Conservation (phyloP, 37 sponge, comb jelly and placozoan species). For the Agelas oroides region DNA sequence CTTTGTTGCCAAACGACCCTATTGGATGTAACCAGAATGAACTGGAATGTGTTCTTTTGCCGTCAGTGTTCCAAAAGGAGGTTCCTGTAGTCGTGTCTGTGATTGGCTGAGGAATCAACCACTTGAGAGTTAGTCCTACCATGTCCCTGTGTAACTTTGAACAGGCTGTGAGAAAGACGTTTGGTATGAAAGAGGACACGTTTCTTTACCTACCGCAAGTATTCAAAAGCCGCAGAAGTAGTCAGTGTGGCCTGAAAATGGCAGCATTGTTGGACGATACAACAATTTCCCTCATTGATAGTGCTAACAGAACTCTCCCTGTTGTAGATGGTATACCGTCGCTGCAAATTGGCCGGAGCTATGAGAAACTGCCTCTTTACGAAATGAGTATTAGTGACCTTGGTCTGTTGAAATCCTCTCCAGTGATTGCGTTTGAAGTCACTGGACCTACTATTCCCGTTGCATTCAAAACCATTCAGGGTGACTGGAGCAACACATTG, state of each 20-base stretch:
- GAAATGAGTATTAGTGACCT: slow-evolving; percentile 34
- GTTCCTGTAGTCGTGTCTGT: slow-evolving; percentile 38
- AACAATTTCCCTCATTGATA: slow-evolving; percentile 29
- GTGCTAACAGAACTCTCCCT: slow-evolving; percentile 37
- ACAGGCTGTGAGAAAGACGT: slow-evolving; percentile 6
- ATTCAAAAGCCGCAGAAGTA: background rate
- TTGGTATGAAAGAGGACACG: slow-evolving; percentile 35
- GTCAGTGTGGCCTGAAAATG: slow-evolving; percentile 15
- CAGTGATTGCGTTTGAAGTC: slow-evolving; percentile 57
- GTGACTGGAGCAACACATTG: background rate
- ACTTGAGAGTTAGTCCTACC: slow-evolving; percentile 19
- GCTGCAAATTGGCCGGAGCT: background rate
- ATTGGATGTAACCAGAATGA: slow-evolving; percentile 4
- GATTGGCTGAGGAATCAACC: slow-evolving; percentile 51
- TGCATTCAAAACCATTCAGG: slow-evolving; percentile 10
- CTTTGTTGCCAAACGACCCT: slow-evolving; percentile 2
- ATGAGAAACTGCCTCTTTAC: slow-evolving; percentile 33
- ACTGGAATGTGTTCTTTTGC: slow-evolving; percentile 12
- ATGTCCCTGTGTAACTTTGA: slow-evolving; percentile 55
- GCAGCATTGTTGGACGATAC: slow-evolving; percentile 3
- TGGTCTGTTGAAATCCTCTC: slow-evolving; percentile 14
- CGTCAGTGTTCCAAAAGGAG: background rate
- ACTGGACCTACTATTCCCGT: slow-evolving; percentile 73
- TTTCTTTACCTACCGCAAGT: slow-evolving; percentile 70
- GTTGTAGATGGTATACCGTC: slow-evolving; percentile 39